Base-by-base conservation (phyloP, 2,797 vertebrate genomes). In the Ptychadena robeensis region DNA sequence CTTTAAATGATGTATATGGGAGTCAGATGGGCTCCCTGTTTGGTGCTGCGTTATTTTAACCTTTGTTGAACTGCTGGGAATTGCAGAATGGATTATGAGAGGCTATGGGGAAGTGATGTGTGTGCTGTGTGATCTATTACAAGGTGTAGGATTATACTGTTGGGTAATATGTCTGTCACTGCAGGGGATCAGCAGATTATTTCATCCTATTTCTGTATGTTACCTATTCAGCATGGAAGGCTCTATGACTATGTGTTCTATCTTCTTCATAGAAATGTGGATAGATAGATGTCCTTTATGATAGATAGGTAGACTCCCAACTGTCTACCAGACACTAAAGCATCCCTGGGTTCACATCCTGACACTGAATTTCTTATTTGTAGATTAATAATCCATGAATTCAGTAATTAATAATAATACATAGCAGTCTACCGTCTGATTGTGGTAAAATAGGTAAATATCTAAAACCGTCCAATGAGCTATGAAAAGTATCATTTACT, bases 1-100 rank as follows among this genome's bases (percentile, higher is more conserved):
- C 64, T 67, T 15, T 27, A 53, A 53, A 78, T 78, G 40, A 78
- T 67, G 22, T 22, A 67, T 68, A 57, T 34, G 48, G 63, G 38
- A 66, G 63, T 66, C 63, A 66, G 15, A 9, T 77, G 30, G 38
- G 28, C 40, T 66, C 28, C 64, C 64, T 34, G 38, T 48, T 78
- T 78, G 63, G 63, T 35, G 40, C 30, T 67, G n/a, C 57, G 75
- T 68, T 78, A 53, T 28, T 6, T 22, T 68, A 68, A 57, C 64
- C 75, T 68, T 22, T 28, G n/a, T 12, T 67, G 75, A 67, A 53
- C 75, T 35, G 38, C 25, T 65, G 61, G 35, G 34, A 34, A 6
- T 48, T 48, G 30, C 31, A 53, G 40, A 78, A 78, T 67, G 14
- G 75, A 44, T 35, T 78, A 67, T 18, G 66, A 14, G 27, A 67